A percentile compares a stretch with the other conserved stretches of the same genome.
Conservation (phyloP, 2,888 invertebrate genomes). For the Aphodius granarius region DNA sequence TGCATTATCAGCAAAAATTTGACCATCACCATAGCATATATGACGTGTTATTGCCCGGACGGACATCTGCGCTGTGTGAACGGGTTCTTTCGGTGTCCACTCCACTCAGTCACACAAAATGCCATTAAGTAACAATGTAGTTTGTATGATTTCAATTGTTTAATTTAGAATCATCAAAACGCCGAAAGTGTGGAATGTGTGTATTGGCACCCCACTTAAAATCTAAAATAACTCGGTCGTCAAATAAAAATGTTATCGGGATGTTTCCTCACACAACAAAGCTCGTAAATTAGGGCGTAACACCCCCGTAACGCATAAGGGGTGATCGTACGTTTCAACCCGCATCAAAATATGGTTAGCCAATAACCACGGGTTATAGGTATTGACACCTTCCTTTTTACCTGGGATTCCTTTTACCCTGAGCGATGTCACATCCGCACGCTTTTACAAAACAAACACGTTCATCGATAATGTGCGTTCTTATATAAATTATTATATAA, state of each 20-base stretch:
- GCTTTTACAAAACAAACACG: not conserved
- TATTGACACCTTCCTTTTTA: not conserved
- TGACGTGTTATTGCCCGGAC: too few relatives aligned
- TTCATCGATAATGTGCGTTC: not conserved
- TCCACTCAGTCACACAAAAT: too few relatives aligned
- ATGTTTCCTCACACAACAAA: not conserved
- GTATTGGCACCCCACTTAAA: not conserved
- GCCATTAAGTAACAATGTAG: not conserved
- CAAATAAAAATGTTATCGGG: not conserved
- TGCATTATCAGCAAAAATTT: too few relatives aligned
- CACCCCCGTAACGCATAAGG: not conserved
- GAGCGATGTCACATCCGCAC: not conserved
- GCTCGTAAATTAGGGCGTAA: not conserved
- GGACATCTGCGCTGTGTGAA: too few relatives aligned
- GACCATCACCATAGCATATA: too few relatives aligned
- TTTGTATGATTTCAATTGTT: not conserved
- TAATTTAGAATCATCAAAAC: not conserved
- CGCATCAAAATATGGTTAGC: not conserved
- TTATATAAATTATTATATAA: too few relatives aligned
- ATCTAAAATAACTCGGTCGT: not conserved
- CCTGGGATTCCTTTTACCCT: not conserved
- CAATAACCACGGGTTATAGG: not conserved
- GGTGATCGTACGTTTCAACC: not conserved
- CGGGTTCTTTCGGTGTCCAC: too few relatives aligned
- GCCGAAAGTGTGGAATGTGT: not conserved